These are phyloP conservation scores for cattle (Bos taurus) DNA, from an alignment of 2,113 vertebrate species.

Conservation along the genomic window DNA sequence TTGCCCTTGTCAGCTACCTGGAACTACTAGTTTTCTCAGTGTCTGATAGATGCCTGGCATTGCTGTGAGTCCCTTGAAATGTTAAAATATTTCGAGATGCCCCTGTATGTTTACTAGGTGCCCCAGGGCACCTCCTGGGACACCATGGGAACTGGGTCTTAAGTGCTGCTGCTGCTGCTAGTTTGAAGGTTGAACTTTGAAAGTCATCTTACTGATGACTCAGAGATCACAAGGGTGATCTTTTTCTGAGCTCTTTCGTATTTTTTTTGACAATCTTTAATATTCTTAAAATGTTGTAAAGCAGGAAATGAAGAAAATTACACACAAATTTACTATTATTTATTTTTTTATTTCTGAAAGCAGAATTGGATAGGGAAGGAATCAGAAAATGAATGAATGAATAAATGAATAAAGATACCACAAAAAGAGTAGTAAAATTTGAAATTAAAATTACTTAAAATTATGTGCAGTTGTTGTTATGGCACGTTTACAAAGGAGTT, in stretches of 20 bases:
- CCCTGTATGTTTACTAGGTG: background rate
- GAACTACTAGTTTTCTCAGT: background rate
- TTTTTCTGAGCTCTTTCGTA: background rate
- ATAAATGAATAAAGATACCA: background rate
- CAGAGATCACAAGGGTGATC: background rate
- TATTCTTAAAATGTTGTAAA: background rate
- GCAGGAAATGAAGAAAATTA: background rate
- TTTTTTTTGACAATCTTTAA: background rate
- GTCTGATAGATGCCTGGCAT: background rate
- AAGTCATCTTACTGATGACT: background rate
- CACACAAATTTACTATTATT: background rate
- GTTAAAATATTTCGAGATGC: background rate
- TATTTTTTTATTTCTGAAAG: background rate
- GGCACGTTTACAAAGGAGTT: background rate
- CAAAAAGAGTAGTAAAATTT: background rate
- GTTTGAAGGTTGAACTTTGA: background rate
- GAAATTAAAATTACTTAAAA: background rate
- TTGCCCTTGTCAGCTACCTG: background rate
- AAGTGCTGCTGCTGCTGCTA: background rate
- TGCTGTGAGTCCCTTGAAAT: background rate
- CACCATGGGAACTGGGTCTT: background rate
- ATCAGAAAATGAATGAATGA: background rate
- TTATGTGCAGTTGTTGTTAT: background rate
- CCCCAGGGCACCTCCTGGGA: background rate
- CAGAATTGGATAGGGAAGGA: background rate